Evolutionary conservation across 2,113 vertebrate genomes (phyloP), one percentile per base, ranked within the genome.

Genomic region (Narcine bancroftii): DNA sequence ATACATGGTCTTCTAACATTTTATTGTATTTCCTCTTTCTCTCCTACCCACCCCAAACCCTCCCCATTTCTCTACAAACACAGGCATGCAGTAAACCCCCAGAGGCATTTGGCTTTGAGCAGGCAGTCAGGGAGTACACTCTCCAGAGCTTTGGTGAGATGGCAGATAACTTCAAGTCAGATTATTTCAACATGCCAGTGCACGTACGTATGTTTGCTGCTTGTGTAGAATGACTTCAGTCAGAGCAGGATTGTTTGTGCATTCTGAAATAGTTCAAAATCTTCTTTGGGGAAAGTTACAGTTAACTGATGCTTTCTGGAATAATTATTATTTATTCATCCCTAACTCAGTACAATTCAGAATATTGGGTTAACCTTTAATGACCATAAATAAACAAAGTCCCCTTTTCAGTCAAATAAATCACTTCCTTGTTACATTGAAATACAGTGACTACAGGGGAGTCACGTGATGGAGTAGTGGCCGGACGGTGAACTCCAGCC

Each of bases 101-200:
- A 69, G 99, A 99, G 94, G 99, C 98, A 2, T 99, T 99, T 94
- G 98, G 98, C 89, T 99, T 99, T 92, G 98, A 99, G 94, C 99
- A 99, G 95, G 98, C 98, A 9, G 97, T 98, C 93, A 97, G 98
- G 93, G 98, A 99, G 93, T 99, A 99, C 93, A 97, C 97, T 19
- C 97, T 99, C 79, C 99, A 99, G 95, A 98, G 97, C 95, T 99
- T 99, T 76, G 98, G 99, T 92, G 99, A 99, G 95, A 99, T 99
- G 99, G 99, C 99, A 7, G 99, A 99, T 95, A 98, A 98, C 95
- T 99, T 99, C 96, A 99, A 99, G 94, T 99, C 99, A 0, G 99
- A 99, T 96, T 99, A 99, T 94, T 99, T 99, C 96, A 99, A 99
- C 96, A 99, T 99, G 98, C 99, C 99, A 0, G 99, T 99, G 89